A percentile compares a stretch with the other conserved stretches of the same genome.
Evolutionary conservation across 2,797 vertebrate genomes (phyloP).

Genomic region (Novumbra hubbsi): DNA sequence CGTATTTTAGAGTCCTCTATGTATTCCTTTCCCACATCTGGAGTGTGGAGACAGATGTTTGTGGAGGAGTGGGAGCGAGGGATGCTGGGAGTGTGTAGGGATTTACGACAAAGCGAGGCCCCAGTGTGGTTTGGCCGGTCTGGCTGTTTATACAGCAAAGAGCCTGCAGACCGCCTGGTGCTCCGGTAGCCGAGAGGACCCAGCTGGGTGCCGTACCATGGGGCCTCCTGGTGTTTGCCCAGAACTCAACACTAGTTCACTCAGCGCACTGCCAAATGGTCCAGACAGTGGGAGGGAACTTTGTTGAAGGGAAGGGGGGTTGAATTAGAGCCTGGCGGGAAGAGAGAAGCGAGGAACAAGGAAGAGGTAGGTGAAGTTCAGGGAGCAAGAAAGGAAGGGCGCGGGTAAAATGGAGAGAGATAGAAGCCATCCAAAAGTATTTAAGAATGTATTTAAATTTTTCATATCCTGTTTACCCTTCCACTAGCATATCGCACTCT

Average conservation of each 20-base stretch:
- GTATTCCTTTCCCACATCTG: not conserved
- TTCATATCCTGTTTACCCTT: not conserved
- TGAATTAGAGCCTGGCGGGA: too few species aligned
- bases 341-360: not conserved
- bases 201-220: not conserved
- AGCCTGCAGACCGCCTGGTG: not conserved
- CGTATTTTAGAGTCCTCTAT: not conserved
- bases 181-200: not conserved
- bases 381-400: not conserved
- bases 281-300: not conserved
- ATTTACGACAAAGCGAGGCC: not conserved
- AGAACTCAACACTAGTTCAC: not conserved
- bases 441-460: not conserved
- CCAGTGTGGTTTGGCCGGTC: not conserved
- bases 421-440: constrained; percentile 25
- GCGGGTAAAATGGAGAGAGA: constrained; percentile 34
- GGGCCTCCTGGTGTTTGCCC: not conserved
- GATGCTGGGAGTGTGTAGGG: not conserved
- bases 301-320: too few species aligned
- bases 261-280: not conserved
- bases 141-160: not conserved
- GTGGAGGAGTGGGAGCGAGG: constrained; percentile 27
- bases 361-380: not conserved
- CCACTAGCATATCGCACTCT: not conserved
- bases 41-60: constrained; percentile 60